Evolutionary conservation across 2,113 vertebrate species (phyloP).

Genomic region (Peucedramus taeniatus): DNA sequence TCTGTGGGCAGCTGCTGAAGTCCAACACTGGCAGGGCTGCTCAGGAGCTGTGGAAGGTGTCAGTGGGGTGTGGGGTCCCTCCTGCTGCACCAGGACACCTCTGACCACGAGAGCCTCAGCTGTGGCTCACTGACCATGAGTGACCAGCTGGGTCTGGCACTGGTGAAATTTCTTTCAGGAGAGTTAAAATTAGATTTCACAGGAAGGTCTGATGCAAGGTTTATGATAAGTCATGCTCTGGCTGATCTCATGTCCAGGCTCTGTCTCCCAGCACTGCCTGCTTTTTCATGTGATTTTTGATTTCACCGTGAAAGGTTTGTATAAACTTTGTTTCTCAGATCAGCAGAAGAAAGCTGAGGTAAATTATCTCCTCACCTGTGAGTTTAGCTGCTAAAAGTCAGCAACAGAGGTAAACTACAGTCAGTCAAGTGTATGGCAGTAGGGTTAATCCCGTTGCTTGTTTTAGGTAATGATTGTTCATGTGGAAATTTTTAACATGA

Average conservation of each 20-base stretch:
- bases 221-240: not conserved
- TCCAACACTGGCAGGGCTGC: not conserved
- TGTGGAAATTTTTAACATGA: not conserved
- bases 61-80: rapidly evolving
- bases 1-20: not conserved
- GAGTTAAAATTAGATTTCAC: not conserved
- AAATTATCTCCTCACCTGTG: not conserved
- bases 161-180: not conserved
- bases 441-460: not conserved
- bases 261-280: not conserved
- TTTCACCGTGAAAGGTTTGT: not conserved
- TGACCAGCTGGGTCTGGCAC: not conserved
- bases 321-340: not conserved
- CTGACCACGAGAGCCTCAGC: not conserved
- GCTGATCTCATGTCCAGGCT: not conserved
- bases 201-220: not conserved
- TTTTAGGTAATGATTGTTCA: not conserved
- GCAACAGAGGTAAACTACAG: not conserved
- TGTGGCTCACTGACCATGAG: not conserved
- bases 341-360: not conserved
- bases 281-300: not conserved
- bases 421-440: not conserved
- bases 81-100: not conserved
- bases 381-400: not conserved
- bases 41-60: not conserved